Conservation (phyloP, 2,113 vertebrate genomes). For the Semnornis frantzii region DNA sequence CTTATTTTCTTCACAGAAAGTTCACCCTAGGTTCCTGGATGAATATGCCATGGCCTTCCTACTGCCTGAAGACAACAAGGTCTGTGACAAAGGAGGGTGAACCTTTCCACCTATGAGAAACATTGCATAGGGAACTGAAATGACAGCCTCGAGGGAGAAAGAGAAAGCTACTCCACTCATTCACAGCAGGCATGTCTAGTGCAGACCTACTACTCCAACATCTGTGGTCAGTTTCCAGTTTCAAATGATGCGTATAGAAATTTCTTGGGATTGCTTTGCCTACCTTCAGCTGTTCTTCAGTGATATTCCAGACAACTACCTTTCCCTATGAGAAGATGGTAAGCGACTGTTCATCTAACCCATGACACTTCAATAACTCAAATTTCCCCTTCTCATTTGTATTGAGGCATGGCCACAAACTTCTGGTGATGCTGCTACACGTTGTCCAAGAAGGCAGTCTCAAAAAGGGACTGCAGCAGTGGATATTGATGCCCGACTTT, state of each 20-base stretch:
- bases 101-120: not conserved
- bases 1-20: not conserved
- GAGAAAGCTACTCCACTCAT: not conserved
- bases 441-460: not conserved
- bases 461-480: not conserved
- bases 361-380: not conserved
- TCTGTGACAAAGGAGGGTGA: not conserved
- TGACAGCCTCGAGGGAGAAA: not conserved
- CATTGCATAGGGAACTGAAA: not conserved
- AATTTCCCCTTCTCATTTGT: not conserved
- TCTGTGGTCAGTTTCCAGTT: not conserved
- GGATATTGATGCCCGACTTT: not conserved
- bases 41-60: not conserved
- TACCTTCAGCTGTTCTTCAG: not conserved
- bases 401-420: not conserved
- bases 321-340: not conserved
- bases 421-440: not conserved
- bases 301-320: not conserved
- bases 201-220: not conserved
- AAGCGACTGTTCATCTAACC: not conserved
- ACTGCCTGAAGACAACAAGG: not conserved
- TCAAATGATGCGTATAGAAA: not conserved
- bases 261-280: not conserved
- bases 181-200: not conserved
- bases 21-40: not conserved